Conservation (phyloP, 2,888 invertebrate genomes). For the Adelphocoris suturalis region DNA sequence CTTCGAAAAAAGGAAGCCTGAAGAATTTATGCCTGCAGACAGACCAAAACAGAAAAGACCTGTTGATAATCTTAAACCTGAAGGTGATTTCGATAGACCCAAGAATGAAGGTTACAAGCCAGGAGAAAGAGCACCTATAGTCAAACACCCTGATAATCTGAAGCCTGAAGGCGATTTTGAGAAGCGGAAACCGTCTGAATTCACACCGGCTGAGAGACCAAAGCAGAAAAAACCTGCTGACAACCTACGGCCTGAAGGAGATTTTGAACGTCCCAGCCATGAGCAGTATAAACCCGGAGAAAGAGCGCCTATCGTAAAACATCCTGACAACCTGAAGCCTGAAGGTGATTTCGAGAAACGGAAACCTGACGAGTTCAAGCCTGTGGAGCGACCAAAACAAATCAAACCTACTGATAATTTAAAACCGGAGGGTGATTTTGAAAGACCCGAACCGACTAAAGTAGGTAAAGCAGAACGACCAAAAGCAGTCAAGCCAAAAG, state of each 20-base stretch:
- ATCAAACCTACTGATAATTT: constrained; percentile 79
- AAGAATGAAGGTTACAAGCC: constrained; percentile 79
- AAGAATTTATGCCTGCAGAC: constrained; percentile 79
- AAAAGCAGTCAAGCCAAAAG: constrained; percentile 79
- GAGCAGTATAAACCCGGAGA: constrained; percentile 78
- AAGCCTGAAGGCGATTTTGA: constrained; percentile 80
- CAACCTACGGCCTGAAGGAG: constrained; percentile 77
- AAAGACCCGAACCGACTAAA: constrained; percentile 77
- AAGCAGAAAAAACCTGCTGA: constrained; percentile 77
- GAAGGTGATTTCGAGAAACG: constrained; percentile 79
- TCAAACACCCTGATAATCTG: constrained; percentile 81
- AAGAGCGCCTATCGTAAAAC: constrained; percentile 77
- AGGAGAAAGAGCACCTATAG: constrained; percentile 80
- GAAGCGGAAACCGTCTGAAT: constrained; percentile 77
- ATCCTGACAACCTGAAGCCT: constrained; percentile 77
- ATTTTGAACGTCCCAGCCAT: constrained; percentile 79
- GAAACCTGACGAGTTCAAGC: constrained; percentile 77
- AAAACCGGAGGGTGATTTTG: constrained; percentile 79
- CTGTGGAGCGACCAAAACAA: constrained; percentile 77
- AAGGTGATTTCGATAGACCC: constrained; percentile 79
- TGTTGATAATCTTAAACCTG: constrained; percentile 79
- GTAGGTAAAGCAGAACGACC: constrained; percentile 79
- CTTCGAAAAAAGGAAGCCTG: constrained; percentile 79
- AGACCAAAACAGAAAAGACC: constrained; percentile 79
- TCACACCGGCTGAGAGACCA: constrained; percentile 80